These are phyloP conservation scores for Isoperla grammatica DNA, from an alignment of 2,888 invertebrate genomes.

Conservation along the genomic window DNA sequence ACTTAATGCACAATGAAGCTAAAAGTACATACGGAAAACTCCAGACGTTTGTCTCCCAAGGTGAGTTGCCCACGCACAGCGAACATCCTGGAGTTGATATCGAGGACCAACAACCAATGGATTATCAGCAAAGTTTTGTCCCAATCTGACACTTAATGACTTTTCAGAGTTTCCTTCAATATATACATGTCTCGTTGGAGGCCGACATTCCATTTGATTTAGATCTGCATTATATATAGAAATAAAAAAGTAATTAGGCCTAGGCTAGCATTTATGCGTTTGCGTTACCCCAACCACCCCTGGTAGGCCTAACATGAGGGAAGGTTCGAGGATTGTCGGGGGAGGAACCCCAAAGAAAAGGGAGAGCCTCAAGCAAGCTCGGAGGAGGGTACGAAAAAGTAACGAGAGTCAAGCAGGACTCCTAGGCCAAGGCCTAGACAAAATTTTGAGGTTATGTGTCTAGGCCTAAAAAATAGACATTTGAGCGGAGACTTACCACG, in stretches of 20 bases:
- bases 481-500: too few species aligned
- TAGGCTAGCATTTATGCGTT: too few species aligned
- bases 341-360: too few species aligned
- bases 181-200: constrained; percentile 52
- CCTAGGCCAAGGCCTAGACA: too few species aligned
- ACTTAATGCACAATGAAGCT: background rate
- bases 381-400: too few species aligned
- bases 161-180: constrained; percentile 61
- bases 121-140: constrained; percentile 67
- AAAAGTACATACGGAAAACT: constrained; percentile 55
- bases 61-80: constrained; percentile 53
- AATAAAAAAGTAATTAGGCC: background rate
- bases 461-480: too few species aligned
- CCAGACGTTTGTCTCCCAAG: constrained; percentile 66
- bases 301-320: too few species aligned
- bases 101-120: constrained; percentile 68
- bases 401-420: too few species aligned
- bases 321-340: too few species aligned
- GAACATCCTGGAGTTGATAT: constrained; percentile 63
- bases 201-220: constrained; percentile 60
- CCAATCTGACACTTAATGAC: constrained; percentile 51
- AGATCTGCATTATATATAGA: constrained; percentile 55
- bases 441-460: too few species aligned
- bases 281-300: too few species aligned
- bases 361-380: too few species aligned